A percentile compares a stretch with the other conserved stretches of the same genome.
Conservation (phyloP, 2,113 vertebrate genomes). For the Platanista minor region DNA sequence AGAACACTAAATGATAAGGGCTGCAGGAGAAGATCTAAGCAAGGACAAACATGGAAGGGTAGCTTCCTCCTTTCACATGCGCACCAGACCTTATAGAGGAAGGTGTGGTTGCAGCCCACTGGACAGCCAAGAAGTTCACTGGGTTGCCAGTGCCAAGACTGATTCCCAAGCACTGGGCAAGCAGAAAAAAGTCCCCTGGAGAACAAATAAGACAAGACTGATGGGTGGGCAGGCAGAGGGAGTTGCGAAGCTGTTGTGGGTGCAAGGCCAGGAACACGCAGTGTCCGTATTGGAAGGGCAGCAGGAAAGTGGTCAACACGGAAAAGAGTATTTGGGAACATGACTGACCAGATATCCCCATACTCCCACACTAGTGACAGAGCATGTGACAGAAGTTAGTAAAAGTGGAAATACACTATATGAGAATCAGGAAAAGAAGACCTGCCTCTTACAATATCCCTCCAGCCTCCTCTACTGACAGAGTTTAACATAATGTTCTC, state of each 20-base stretch:
- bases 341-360: not conserved
- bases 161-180: not conserved
- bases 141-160: no score
- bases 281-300: not conserved
- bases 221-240: accelerated
- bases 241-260: accelerated
- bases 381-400: not conserved
- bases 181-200: not conserved
- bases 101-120: not conserved
- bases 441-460: not conserved
- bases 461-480: not conserved
- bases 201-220: not conserved
- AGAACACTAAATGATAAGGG: not conserved
- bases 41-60: not conserved
- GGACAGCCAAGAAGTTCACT: not conserved
- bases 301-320: not conserved
- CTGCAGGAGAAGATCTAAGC: not conserved
- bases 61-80: not conserved
- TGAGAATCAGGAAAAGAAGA: not conserved
- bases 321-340: not conserved
- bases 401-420: not conserved
- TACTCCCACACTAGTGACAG: not conserved
- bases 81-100: not conserved
- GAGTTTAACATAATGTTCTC: not conserved
- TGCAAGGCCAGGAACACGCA: not conserved